phyloP scores from a whole-genome alignment of 2,113 vertebrate species.

The Labeo rohita region DNA sequence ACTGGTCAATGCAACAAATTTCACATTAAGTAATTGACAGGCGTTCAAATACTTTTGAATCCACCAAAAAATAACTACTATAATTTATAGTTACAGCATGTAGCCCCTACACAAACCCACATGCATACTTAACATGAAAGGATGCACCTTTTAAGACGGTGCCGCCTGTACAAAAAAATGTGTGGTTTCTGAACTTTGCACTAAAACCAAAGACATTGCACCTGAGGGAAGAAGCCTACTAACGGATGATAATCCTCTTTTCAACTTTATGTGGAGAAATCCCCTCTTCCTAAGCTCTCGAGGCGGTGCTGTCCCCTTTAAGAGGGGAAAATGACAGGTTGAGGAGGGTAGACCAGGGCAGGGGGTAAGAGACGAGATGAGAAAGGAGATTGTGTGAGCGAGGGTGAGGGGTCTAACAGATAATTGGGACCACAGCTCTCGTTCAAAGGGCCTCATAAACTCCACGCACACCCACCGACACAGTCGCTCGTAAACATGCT shows the following conservation, averaged over 20 bases:
- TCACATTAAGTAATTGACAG: neutral
- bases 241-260: neutral
- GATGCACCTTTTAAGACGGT: neutral
- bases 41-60: too few species aligned
- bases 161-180: neutral
- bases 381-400: neutral
- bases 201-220: neutral
- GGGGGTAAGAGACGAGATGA: neutral
- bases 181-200: neutral
- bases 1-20: neutral
- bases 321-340: constrained; percentile 26
- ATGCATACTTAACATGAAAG: neutral
- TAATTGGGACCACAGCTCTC: constrained; percentile 48
- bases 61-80: neutral
- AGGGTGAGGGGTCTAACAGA: neutral
- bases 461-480: constrained; percentile 29
- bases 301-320: constrained; percentile 36
- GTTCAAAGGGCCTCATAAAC: constrained; percentile 55
- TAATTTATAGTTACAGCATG: neutral
- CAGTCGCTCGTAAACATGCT: constrained; percentile 40
- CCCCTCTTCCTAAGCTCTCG: constrained; percentile 12
- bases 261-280: constrained; percentile 34
- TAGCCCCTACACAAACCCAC: neutral
- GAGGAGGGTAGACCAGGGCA: neutral
- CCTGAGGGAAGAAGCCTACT: constrained; percentile 1